Evolutionary conservation across 2,113 vertebrate species (phyloP), one percentile per base, ranked within the genome.

Genomic region (Erythrocercus mccallii): DNA sequence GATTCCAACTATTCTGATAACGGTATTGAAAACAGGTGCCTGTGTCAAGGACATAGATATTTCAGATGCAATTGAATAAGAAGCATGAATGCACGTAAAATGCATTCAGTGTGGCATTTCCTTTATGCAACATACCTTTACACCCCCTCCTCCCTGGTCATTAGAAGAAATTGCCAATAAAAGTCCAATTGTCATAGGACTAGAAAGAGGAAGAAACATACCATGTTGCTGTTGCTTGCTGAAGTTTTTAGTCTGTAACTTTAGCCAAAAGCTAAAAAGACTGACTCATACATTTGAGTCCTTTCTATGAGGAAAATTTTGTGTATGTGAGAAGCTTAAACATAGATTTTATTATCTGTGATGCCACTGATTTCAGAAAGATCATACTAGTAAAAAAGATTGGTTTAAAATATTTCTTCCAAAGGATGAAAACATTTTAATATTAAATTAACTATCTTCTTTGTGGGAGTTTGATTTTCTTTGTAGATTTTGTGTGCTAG

Each of bases 111-210:
- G 9, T 45, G 23, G 2, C 9, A 19, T 65, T 84, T 86, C 9
- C 12, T 70, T 58, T 30, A 38, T 61, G 17, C 18, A 42, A 11
- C 5, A 22, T 50, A 15, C 4, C 10, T 56, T 56, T 51, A 15
- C 9, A 15, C 3, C 4, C 5, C 5, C 2, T 33, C 9, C 20
- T 56, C 20, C 10, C 3, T 23, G 20, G 10, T 18, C 15, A 13
- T 60, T 86, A 47, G 73, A 84, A 81, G 30, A 74, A 84, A 73
- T 45, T 28, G 7, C 8, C 27, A 40, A 18, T 47, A 53, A 54
- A 57, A 1, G 58, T 38, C 35, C 25, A 61, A 1, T 47, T 54
- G 33, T 84, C 35, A 40, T 21, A 38, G 25, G 10, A 60, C 12
- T 53, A 86, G 45, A 65, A 70, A 30, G 27, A 40, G 13, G 27